A percentile compares a stretch with the other conserved stretches of the same genome.
Conservation (phyloP, 2,113 vertebrate species). For the Lophochroa leadbeateri region DNA sequence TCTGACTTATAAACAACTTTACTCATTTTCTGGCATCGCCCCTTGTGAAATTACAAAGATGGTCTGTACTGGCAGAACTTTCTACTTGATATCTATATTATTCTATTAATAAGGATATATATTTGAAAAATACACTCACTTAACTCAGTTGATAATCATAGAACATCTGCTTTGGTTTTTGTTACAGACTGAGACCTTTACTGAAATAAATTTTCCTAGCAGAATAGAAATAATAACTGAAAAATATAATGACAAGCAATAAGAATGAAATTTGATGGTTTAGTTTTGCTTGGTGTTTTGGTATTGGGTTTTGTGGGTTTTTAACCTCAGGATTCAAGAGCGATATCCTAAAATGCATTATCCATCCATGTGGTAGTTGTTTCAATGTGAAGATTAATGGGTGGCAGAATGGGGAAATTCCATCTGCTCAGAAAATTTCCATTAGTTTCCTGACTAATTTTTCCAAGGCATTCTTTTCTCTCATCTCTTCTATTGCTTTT, state of each 20-base stretch:
- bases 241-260: neutral
- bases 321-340: neutral
- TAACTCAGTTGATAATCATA: neutral
- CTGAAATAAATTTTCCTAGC: neutral
- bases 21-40: neutral
- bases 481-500: neutral
- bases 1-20: neutral
- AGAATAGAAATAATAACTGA: neutral
- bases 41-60: neutral
- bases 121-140: neutral
- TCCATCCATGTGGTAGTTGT: neutral
- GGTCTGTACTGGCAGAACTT: neutral
- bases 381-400: neutral
- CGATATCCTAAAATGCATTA: neutral
- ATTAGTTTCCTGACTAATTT: neutral
- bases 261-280: neutral
- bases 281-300: neutral
- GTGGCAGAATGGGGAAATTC: neutral
- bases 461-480: neutral
- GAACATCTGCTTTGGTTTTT: neutral
- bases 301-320: neutral
- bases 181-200: neutral
- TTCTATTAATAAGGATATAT: neutral
- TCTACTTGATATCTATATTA: neutral
- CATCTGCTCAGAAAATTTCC: neutral